phyloP scores from a whole-genome alignment of 2,113 vertebrate species.

The Oncorhynchus kisutch region DNA sequence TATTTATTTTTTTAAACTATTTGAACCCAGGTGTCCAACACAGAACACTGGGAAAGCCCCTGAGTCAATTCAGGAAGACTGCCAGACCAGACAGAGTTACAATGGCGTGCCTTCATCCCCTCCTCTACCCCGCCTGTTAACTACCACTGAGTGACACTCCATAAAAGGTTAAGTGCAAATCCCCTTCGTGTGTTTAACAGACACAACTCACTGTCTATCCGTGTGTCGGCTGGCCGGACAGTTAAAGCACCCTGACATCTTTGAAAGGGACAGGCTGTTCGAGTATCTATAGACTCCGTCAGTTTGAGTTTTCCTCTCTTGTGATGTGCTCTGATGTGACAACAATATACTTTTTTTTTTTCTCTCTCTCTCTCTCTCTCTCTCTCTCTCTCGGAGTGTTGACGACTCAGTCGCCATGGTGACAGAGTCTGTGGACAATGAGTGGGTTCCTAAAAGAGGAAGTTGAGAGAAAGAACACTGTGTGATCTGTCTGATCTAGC shows the following conservation, averaged over 20 bases:
- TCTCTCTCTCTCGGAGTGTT: background rate
- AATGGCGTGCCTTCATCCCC: slow-evolving; percentile 18
- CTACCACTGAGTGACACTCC: slow-evolving; percentile 7
- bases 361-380: too few relatives aligned
- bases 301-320: background rate
- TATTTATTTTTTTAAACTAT: too few relatives aligned
- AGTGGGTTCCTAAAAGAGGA: slow-evolving; percentile 43
- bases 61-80: slow-evolving; percentile 1
- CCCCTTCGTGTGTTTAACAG: slow-evolving; percentile 3
- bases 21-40: background rate
- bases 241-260: background rate
- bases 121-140: slow-evolving; percentile 9
- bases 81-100: slow-evolving; percentile 42
- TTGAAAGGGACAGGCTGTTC: background rate
- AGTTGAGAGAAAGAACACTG: slow-evolving; percentile 21
- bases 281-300: background rate
- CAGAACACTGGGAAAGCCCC: background rate
- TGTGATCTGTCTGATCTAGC: background rate
- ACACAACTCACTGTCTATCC: background rate
- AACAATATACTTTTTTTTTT: background rate
- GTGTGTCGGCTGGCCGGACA: background rate
- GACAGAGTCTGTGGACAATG: slow-evolving; percentile 27
- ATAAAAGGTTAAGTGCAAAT: slow-evolving; percentile 25
- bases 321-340: too few relatives aligned
- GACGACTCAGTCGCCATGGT: slow-evolving; percentile 22